Base-by-base conservation (phyloP, 2,888 invertebrate genomes). In the Oasisia sp. region DNA sequence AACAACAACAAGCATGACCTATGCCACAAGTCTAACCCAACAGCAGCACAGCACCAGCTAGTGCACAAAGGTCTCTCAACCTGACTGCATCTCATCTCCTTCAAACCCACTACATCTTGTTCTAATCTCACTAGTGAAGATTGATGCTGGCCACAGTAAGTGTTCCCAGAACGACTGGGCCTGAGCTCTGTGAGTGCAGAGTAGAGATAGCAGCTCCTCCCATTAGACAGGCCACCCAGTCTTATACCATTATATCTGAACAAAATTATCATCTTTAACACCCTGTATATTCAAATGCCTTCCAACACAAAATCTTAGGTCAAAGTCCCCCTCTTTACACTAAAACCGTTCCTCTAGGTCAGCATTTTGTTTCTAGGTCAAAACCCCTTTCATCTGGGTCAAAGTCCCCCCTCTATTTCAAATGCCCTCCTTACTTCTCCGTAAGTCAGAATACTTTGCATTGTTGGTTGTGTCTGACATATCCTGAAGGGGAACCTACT, bases 1-100 rank as follows among this genome's bases (percentile, higher is more conserved):
- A 74, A 27, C n/a, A 74, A 74, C 74, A 74, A n/a, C n/a, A 74
- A 74, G 27, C 74, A 74, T 74, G 74, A 74, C 74, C 74, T 74
- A 74, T 27, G 5, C 27, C 27, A 19, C 27, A 4, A 74, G 74
- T 74, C 74, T 27, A 74, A 74, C 14, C 74, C 74, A 74, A 74
- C n/a, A n/a, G n/a, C 74, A 74, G 74, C 27, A 7, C 4, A 27
- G 74, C 74, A 74, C 74, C 7, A 74, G 74, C 27, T 19, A 74
- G 74, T n/a, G 74, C 74, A 74, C 74, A 74, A 27, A 74, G 74
- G 74, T 74, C n/a, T n/a, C n/a, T 74, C 74, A 74, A 74, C 27
- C 7, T 74, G 74, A 74, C 74, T 74, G 7, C 74, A 74, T 74
- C 14, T 58, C 50, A 9, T 50, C 50, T 50, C 74, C 74, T 74